Evolutionary conservation across 2,113 vertebrate species (phyloP).

Genomic region (Coturnix japonica): DNA sequence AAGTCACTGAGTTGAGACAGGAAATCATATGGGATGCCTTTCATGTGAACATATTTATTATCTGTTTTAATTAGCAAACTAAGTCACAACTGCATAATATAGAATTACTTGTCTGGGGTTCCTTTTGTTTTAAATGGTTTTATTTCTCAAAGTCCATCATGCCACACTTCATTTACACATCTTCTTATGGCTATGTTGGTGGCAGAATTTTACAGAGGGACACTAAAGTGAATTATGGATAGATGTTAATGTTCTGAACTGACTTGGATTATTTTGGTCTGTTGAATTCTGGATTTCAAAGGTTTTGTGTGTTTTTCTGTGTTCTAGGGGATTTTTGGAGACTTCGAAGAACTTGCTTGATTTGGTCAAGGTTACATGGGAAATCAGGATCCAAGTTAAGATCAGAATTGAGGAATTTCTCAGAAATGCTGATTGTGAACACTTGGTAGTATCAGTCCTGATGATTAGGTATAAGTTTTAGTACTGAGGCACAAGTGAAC

Average conservation of each 20-base stretch:
- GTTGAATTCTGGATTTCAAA: constrained; percentile 37
- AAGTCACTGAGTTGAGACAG: constrained; percentile 45
- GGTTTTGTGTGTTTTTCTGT: background rate
- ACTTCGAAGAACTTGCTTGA: background rate
- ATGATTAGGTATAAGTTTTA: background rate
- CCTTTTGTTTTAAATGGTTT: constrained; percentile 17
- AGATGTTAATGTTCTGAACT: constrained; percentile 22
- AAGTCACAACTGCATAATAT: constrained; percentile 1
- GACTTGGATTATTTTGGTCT: background rate
- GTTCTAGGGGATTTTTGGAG: background rate
- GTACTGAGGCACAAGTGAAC: background rate
- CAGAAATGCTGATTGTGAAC: background rate
- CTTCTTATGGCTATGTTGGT: background rate
- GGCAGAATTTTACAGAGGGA: constrained; percentile 26
- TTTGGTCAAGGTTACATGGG: background rate
- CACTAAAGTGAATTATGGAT: constrained; percentile 17
- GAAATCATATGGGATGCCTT: constrained; percentile 36
- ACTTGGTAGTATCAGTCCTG: accelerated
- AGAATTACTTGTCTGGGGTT: constrained; percentile 13
- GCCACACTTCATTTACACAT: background rate
- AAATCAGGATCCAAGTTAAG: background rate
- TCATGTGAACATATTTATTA: constrained; percentile 37
- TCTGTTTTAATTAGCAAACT: constrained; percentile 43
- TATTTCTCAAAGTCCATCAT: constrained; percentile 35
- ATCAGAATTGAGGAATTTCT: background rate